phyloP scores from a whole-genome alignment of 2,888 invertebrate species.

The Chelonus formosanus region DNA sequence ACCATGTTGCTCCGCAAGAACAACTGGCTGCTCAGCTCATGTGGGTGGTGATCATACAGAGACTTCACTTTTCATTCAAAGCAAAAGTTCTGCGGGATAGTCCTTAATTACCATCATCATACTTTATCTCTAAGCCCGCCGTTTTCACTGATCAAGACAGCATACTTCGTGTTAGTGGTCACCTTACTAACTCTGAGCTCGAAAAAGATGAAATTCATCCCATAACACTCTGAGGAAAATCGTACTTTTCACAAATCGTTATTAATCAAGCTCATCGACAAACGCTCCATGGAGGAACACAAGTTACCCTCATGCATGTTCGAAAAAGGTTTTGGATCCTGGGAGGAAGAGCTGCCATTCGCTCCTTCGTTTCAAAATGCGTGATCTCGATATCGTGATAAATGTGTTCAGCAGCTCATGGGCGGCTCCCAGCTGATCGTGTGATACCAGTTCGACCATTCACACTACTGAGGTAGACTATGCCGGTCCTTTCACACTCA shows the following conservation, averaged over 20 bases:
- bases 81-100: too few relatives aligned
- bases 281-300: slow-evolving; percentile 32
- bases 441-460: slow-evolving; percentile 42
- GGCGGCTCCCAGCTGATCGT: slow-evolving; percentile 44
- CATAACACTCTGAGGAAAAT: slow-evolving; percentile 23
- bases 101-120: too few relatives aligned
- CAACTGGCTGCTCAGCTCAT: too few relatives aligned
- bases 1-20: too few relatives aligned
- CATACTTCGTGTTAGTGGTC: slow-evolving; percentile 37
- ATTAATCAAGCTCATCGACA: slow-evolving; percentile 29
- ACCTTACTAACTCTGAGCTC: slow-evolving; percentile 33
- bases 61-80: too few relatives aligned
- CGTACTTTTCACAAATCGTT: slow-evolving; percentile 28
- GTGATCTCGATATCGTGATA: slow-evolving; percentile 24
- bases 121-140: too few relatives aligned
- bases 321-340: slow-evolving; percentile 31
- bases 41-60: too few relatives aligned
- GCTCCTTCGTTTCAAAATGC: slow-evolving; percentile 26
- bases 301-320: slow-evolving; percentile 26
- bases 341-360: slow-evolving; percentile 29
- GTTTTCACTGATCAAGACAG: too few relatives aligned
- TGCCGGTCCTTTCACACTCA: slow-evolving; percentile 27
- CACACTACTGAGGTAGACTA: slow-evolving; percentile 33
- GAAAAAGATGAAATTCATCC: slow-evolving; percentile 29
- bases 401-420: slow-evolving; percentile 41